Evolutionary conservation across 2,113 vertebrate species (phyloP).

Genomic region (Larimichthys crocea): DNA sequence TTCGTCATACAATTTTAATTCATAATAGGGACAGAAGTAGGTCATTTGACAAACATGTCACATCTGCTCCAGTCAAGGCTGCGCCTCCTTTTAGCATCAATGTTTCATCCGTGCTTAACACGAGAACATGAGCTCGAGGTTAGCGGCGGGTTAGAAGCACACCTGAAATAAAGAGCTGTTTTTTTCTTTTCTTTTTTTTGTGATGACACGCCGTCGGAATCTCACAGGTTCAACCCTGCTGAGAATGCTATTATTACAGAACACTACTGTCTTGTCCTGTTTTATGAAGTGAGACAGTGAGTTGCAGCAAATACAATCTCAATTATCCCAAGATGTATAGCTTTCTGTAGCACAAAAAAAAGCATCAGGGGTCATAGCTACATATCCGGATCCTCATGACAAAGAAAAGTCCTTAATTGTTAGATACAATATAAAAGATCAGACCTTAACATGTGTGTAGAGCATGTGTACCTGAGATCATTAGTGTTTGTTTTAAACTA

Average conservation of each 20-base stretch:
- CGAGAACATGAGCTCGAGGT: conserved; percentile 24
- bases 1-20: conserved; percentile 86
- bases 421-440: background rate
- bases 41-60: conserved; percentile 86
- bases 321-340: conserved; percentile 19
- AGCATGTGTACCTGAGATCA: conserved; percentile 2
- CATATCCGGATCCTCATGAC: background rate
- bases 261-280: conserved; percentile 12
- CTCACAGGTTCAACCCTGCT: conserved; percentile 7
- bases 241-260: conserved; percentile 30
- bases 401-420: background rate
- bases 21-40: conserved; percentile 85
- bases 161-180: conserved; percentile 35
- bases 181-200: conserved; percentile 8
- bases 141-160: conserved; percentile 10
- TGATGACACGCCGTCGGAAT: background rate
- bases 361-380: background rate
- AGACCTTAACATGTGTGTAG: background rate
- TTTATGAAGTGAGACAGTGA: conserved; percentile 5
- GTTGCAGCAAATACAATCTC: background rate
- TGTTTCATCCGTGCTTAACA: conserved; percentile 69
- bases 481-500: background rate
- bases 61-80: conserved; percentile 82
- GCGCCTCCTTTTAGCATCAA: conserved; percentile 74
- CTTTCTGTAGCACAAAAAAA: background rate